These are phyloP conservation scores for Apamea anceps DNA, from an alignment of 2,888 invertebrate genomes.

Conservation along the genomic window DNA sequence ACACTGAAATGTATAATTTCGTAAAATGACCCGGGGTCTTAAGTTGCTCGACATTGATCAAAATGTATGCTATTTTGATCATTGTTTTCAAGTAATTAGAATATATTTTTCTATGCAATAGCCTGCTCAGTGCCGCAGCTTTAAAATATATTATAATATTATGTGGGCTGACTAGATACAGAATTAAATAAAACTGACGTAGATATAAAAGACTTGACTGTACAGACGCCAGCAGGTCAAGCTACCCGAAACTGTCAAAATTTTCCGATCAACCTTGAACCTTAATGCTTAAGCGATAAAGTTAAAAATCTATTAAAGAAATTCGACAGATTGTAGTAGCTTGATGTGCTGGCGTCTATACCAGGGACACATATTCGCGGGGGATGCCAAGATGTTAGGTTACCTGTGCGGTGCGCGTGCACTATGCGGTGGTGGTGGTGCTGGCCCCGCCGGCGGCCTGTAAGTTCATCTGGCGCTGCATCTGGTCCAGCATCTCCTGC, in stretches of 20 bases:
- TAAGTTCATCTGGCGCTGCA: constrained; percentile 98
- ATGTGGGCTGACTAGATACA: neutral
- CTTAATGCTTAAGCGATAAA: no score
- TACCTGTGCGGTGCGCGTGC: constrained; percentile 79
- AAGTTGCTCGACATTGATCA: neutral
- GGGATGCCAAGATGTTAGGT: neutral
- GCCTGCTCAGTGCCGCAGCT: neutral
- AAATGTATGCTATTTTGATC: neutral
- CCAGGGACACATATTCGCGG: neutral
- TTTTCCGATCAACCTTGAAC: no score
- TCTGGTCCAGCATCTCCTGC: constrained; percentile 98
- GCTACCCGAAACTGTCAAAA: no score
- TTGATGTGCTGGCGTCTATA: no score
- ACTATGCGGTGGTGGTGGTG: constrained; percentile 85
- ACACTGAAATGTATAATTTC: neutral
- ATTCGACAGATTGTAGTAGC: no score
- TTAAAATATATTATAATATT: neutral
- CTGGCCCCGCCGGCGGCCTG: constrained; percentile 85
- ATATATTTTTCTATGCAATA: neutral
- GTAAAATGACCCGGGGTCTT: neutral
- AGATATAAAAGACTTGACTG: neutral
- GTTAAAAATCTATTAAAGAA: no score
- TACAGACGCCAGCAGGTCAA: no score
- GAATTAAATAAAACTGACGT: neutral
- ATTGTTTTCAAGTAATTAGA: no score